Base-by-base conservation (phyloP, 2,797 vertebrate species). In the Acanthurus lineatus region DNA sequence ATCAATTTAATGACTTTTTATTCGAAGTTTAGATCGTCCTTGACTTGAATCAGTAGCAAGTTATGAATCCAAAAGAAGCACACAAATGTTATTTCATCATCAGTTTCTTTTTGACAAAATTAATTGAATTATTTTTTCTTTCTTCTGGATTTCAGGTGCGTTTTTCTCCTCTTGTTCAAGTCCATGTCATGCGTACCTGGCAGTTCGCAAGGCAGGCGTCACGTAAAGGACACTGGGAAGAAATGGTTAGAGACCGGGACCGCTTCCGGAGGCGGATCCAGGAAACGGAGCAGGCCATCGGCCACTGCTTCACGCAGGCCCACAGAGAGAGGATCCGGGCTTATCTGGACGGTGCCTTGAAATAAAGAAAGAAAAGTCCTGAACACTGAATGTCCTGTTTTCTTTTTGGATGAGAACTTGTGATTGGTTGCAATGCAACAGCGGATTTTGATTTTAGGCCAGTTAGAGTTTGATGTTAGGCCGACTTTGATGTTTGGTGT, bases 161-260 rank as follows among this genome's bases (percentile, higher is more conserved):
- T 0, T 96, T 96, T 72, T 96, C 95, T 74, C 91, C 94, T 17
- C 0, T 91, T 2, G 88, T 96, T 42, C 89, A 95, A 54, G 92
- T 96, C 60, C 95, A 96, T 17, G 89, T 93, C 69, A 95, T 96
- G 95, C 81, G 79, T 25, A 84, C 92, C 3, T 96, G 96, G 96
- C 82, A 74, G 0, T 96, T 95, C 25, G 96, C 96, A 6, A 87
- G 89, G 1, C 92, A 92, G 65, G 94, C 91, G 0, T 93, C 92
- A n/a, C 94, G 96, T 1, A 94, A 91, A 84, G 95, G 95, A 48
- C 92, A 53, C 12, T 96, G 96, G 96, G 95, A 96, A 62, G 94
- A 95, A 74, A 74, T 94, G 70, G 96, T 85, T 0, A 89, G 95
- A 11, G 96, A 96, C 84, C 85, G 94, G 9, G 94, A 90, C 44